Evolutionary conservation across 2,888 invertebrate species (phyloP).

Genomic region (Pherbina coryleti): DNA sequence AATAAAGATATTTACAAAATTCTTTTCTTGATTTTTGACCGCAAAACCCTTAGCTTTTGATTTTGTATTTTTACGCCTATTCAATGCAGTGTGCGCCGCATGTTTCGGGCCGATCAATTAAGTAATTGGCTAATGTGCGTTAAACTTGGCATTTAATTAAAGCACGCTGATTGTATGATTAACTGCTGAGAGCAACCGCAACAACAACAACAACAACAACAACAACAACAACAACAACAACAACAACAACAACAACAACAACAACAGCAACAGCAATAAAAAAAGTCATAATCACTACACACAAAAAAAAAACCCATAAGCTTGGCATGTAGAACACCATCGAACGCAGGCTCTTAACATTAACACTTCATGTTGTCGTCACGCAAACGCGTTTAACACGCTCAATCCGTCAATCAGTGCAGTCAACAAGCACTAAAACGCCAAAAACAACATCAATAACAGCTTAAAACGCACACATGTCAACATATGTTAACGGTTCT

Average conservation of each 20-base stretch:
- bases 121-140: constrained; percentile 20
- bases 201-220: constrained; percentile 6
- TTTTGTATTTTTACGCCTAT: neutral
- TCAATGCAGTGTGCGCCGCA: neutral
- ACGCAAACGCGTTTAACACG: constrained; percentile 24
- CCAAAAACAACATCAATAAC: neutral
- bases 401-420: constrained; percentile 1
- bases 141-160: constrained; percentile 26
- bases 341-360: neutral
- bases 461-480: neutral
- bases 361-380: constrained; percentile 1
- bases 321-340: neutral
- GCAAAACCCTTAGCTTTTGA: no score
- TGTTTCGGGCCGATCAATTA: constrained; percentile 18
- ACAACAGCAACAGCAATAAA: neutral
- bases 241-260: neutral
- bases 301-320: no score
- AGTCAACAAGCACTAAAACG: neutral
- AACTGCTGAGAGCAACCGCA: neutral
- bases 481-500: neutral
- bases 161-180: constrained; percentile 24
- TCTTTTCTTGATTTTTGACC: no score
- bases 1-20: no score
- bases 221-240: constrained; percentile 17
- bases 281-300: constrained; percentile 1